phyloP scores from a whole-genome alignment of 2,113 vertebrate species.

The Diphyllodes magnificus region DNA sequence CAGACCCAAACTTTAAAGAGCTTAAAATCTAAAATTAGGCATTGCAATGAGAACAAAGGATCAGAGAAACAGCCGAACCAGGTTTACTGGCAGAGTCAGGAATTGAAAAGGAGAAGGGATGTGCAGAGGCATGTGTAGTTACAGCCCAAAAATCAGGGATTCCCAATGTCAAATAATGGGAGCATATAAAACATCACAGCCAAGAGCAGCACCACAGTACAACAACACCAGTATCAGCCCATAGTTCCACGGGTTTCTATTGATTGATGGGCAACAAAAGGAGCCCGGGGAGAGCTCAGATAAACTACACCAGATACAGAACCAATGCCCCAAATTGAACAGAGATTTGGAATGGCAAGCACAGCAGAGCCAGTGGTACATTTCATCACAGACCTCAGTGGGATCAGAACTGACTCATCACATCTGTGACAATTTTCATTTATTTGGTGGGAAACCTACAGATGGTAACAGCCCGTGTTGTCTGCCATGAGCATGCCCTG shows the following conservation, averaged over 20 bases:
- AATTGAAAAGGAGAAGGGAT: background rate
- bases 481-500: background rate
- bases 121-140: background rate
- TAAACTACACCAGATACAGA: background rate
- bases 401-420: background rate
- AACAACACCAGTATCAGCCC: background rate
- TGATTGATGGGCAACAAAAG: background rate
- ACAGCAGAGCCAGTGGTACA: background rate
- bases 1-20: background rate
- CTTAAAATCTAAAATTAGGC: background rate
- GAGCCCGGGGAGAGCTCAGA: background rate
- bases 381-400: background rate
- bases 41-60: background rate
- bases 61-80: background rate
- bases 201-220: background rate
- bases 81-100: background rate
- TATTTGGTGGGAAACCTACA: background rate
- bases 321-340: accelerated
- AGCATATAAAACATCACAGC: background rate
- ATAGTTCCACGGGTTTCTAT: background rate
- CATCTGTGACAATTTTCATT: background rate
- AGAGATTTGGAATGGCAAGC: background rate
- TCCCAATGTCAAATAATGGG: background rate
- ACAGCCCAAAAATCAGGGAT: background rate
- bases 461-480: accelerated